A percentile compares a stretch with the other conserved stretches of the same genome.
Conservation (phyloP, 2,797 vertebrate genomes). For the Ctenopoma multispine region DNA sequence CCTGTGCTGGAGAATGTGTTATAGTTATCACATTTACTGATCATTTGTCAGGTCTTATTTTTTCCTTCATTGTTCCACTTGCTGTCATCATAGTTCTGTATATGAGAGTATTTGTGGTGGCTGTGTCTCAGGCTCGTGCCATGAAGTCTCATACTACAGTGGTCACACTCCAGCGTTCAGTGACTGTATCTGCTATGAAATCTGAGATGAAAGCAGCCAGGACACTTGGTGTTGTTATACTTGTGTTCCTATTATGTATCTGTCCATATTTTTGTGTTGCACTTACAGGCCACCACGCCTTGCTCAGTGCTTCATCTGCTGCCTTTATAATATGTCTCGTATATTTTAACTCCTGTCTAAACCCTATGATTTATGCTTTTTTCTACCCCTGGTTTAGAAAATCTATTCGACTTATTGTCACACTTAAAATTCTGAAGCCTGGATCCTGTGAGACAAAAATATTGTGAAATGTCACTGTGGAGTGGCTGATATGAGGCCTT, state of each 20-base stretch:
- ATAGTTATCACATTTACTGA: background rate
- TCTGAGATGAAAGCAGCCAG: conserved; percentile 31
- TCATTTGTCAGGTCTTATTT: conserved; percentile 10
- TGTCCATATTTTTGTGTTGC: conserved; percentile 49
- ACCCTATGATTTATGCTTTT: background rate
- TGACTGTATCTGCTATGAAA: background rate
- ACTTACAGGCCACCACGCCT: background rate
- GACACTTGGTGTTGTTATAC: background rate
- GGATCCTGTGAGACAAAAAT: background rate
- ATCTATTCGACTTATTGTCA: conserved; percentile 2
- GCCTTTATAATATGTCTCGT: background rate
- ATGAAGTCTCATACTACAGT: background rate
- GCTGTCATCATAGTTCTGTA: conserved; percentile 58
- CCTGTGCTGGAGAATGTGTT: conserved; percentile 24
- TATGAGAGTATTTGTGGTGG: conserved; percentile 50
- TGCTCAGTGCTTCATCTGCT: background rate
- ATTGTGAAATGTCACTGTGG: background rate
- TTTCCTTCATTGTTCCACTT: conserved; percentile 55
- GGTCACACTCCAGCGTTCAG: background rate
- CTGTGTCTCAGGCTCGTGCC: too few species aligned
- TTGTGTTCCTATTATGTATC: conserved; percentile 32
- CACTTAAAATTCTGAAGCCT: conserved; percentile 6
- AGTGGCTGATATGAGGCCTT: too few species aligned
- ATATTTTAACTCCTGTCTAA: conserved; percentile 13
- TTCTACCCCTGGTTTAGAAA: conserved; percentile 20